A percentile compares a stretch with the other conserved stretches of the same genome.
These are phyloP conservation scores for Bubo bubo DNA, from an alignment of 2,113 vertebrate genomes.

Conservation along the genomic window DNA sequence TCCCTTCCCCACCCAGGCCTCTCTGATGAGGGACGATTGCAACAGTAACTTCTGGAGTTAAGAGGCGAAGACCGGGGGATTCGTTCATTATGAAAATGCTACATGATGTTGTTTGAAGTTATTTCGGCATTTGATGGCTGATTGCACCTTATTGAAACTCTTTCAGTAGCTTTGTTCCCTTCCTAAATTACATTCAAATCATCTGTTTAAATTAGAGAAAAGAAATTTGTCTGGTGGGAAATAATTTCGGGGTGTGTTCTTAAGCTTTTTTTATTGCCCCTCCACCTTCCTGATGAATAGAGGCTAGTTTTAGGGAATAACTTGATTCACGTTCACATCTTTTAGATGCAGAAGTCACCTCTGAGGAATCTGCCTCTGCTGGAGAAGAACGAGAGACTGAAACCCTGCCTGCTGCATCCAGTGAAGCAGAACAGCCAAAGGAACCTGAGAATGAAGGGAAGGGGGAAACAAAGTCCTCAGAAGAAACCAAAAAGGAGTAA, in stretches of 20 bases:
- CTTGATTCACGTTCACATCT: background rate
- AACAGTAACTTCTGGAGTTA: background rate
- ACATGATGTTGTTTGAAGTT: background rate
- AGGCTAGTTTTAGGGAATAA: background rate
- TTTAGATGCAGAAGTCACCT: conserved; percentile 82
- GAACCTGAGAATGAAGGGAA: conserved; percentile 73
- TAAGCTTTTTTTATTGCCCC: background rate
- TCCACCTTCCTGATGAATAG: background rate
- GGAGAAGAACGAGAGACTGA: conserved; percentile 83
- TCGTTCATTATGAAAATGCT: background rate
- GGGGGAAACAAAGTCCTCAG: conserved; percentile 77
- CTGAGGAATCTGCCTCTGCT: conserved; percentile 86
- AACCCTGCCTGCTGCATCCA: conserved; percentile 75
- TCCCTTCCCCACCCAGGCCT: background rate
- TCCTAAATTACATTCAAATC: background rate
- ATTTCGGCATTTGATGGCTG: background rate
- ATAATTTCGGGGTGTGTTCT: background rate
- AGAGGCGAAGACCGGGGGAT: background rate
- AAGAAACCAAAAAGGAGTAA: conserved; percentile 88
- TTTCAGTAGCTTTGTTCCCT: background rate
- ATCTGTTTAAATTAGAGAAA: background rate
- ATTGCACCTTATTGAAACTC: background rate
- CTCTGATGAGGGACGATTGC: background rate
- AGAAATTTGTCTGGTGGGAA: background rate
- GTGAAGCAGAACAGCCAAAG: conserved; percentile 76